Conservation (phyloP, 2,797 vertebrate genomes). For the Gastrophryne carolinensis region DNA sequence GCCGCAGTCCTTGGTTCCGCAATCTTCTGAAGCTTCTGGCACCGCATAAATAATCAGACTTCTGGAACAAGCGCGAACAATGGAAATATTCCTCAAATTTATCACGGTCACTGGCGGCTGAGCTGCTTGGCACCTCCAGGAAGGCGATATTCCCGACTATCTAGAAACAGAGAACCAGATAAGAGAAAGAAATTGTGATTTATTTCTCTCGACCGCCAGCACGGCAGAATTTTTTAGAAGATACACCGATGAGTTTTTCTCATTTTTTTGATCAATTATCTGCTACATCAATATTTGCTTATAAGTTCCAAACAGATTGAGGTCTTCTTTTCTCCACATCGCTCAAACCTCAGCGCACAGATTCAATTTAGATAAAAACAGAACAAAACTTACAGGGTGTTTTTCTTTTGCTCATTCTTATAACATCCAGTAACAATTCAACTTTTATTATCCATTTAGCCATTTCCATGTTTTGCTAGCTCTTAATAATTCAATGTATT, state of each 20-base stretch:
- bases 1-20: neutral
- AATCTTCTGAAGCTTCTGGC: neutral
- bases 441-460: conserved; percentile 52
- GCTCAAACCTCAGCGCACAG: conserved; percentile 36
- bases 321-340: conserved; percentile 43
- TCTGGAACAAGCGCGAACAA: neutral
- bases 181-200: conserved; percentile 26
- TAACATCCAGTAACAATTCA: conserved; percentile 49
- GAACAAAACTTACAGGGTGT: conserved; percentile 52
- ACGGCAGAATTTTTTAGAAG: neutral
- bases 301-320: conserved; percentile 45
- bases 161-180: conserved; percentile 19
- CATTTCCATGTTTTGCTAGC: conserved; percentile 53
- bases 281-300: conserved; percentile 52
- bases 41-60: neutral
- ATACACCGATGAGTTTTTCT: conserved; percentile 9
- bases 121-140: neutral
- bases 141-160: conserved; percentile 6
- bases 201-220: neutral
- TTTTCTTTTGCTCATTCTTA: conserved; percentile 48
- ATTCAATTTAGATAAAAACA: conserved; percentile 51
- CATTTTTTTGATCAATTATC: conserved; percentile 49
- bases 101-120: conserved; percentile 12
- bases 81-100: conserved; percentile 7
- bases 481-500: conserved; percentile 31